phyloP scores from a whole-genome alignment of 2,888 invertebrate species.

The Mantis religiosa region DNA sequence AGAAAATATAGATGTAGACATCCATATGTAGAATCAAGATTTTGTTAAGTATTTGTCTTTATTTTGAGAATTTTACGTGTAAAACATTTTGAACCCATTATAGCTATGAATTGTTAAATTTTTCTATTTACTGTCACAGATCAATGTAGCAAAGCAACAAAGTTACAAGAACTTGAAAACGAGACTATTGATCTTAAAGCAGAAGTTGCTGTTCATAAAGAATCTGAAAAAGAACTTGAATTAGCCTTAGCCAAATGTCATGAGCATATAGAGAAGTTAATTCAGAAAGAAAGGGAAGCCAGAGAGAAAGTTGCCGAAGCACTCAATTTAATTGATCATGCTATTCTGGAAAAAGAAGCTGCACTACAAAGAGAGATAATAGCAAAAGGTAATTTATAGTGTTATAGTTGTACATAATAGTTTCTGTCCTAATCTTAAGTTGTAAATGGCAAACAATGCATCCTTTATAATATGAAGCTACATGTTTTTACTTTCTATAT shows the following conservation, averaged over 20 bases:
- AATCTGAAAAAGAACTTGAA: slow-evolving; percentile 14
- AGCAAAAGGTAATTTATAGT: not conserved
- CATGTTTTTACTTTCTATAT: too few species aligned
- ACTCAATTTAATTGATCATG: slow-evolving; percentile 17
- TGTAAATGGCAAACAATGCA: too few species aligned
- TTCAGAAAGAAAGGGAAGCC: slow-evolving; percentile 7
- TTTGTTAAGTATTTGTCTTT: too few species aligned
- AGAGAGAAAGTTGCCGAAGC: slow-evolving; percentile 23
- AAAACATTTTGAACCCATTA: too few species aligned
- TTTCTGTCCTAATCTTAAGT: too few species aligned
- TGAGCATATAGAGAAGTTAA: not conserved
- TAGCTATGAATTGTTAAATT: not conserved
- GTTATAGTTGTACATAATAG: not conserved
- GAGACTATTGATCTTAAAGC: not conserved
- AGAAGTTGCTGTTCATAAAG: not conserved
- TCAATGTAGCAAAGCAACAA: not conserved
- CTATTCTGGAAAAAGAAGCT: slow-evolving; percentile 17
- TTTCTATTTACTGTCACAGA: not conserved
- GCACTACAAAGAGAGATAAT: slow-evolving; percentile 1
- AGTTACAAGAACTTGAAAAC: slow-evolving; percentile 8
- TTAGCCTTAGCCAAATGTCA: slow-evolving; percentile 13
- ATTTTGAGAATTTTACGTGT: too few species aligned
- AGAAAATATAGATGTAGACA: too few species aligned
- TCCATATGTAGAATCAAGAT: too few species aligned
- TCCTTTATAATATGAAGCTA: too few species aligned